Evolutionary conservation across 2,888 invertebrate species (phyloP).

Genomic region (Mystacides longicornis): DNA sequence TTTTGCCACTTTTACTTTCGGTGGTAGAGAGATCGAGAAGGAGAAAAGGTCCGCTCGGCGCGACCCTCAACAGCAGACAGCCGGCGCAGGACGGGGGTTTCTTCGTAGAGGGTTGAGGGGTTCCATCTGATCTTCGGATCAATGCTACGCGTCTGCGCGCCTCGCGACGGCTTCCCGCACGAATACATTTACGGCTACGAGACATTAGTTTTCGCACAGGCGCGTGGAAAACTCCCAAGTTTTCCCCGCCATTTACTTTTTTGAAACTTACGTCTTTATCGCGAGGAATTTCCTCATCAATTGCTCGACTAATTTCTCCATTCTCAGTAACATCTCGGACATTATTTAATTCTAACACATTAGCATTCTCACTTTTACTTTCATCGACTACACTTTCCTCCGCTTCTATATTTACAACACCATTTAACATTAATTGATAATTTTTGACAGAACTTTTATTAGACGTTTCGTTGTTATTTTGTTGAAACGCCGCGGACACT

Average conservation of each 20-base stretch:
- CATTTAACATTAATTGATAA: background rate
- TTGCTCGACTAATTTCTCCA: background rate
- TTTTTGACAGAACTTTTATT: background rate
- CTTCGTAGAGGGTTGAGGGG: constrained; percentile 36
- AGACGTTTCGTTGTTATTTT: background rate
- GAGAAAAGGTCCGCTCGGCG: constrained; percentile 26
- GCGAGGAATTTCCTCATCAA: background rate
- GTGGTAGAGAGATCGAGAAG: constrained; percentile 20
- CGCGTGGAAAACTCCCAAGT: constrained; percentile 4
- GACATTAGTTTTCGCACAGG: constrained; percentile 9
- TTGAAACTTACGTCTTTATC: constrained; percentile 2
- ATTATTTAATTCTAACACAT: background rate
- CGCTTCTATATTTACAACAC: background rate
- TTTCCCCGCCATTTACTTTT: constrained; percentile 14
- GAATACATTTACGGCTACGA: constrained; percentile 28
- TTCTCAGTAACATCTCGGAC: background rate
- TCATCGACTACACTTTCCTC: background rate
- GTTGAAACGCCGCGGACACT: background rate
- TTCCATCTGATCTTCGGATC: constrained; percentile 34
- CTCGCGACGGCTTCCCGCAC: constrained; percentile 36
- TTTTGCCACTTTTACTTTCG: constrained; percentile 18
- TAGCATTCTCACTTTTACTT: background rate
- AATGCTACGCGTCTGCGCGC: constrained; percentile 37
- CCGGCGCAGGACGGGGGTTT: constrained; percentile 32
- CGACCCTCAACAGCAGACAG: constrained; percentile 33